Base-by-base conservation (phyloP, 2,888 invertebrate genomes). In the Metacarcinus magister region DNA sequence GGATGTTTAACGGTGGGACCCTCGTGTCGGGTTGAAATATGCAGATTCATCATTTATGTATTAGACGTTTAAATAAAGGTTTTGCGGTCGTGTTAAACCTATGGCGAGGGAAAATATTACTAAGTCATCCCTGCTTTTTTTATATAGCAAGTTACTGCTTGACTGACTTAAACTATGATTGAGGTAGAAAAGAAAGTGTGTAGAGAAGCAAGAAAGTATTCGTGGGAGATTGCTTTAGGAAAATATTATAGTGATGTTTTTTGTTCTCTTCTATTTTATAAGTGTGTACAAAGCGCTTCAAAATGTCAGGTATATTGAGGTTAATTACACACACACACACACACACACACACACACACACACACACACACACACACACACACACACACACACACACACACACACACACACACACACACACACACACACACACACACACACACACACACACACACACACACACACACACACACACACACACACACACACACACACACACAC, bases 381-480 rank as follows among this genome's bases (percentile, higher is more conserved):
- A 39, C 90, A 90, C 39, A 43, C 90, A 90, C 32, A 43, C 90
- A 82, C 82, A 82, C 82, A 82, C 90, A 90, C 90, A 90, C 90
- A 90, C 90, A 90, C 90, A 90, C 87, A 87, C 28, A 28, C 87
- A 87, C 87, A 87, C 87, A 87, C 87, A 87, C 87, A 87, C 87
- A 87, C 87, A 87, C 87, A 87, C 87, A 87, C 90, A 90, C 90
- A 90, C 90, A 90, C 90, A 90, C 90, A 90, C 90, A 90, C 90
- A 90, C 90, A 90, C 90, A 90, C 90, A 90, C 90, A 90, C 90
- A 90, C 90, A 90, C 90, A 90, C 90, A 90, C 90, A 90, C 89
- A 89, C 89, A 89, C 89, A 89, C 89, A 89, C 89, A 89, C 89
- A 89, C 89, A 90, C 90, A 90, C 90, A 90, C 90, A 46, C 90